Conservation (phyloP, 2,888 invertebrate genomes). For the Sminthurides aquaticus region DNA sequence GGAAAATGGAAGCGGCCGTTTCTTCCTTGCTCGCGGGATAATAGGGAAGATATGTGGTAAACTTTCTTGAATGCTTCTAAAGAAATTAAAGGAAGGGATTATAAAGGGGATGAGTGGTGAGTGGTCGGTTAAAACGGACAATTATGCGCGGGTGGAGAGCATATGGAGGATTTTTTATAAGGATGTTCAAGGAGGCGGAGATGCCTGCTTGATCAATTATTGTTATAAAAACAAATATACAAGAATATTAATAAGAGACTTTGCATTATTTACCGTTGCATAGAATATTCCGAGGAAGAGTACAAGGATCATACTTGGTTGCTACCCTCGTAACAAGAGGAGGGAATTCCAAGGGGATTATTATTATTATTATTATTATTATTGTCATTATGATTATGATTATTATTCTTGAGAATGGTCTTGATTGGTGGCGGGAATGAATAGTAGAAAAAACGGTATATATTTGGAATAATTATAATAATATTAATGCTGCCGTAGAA, state of each 20-base stretch:
- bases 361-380: not conserved
- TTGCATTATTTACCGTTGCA: not conserved
- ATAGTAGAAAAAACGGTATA: not conserved
- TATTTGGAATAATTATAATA: not conserved
- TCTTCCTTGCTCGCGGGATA: too few species aligned
- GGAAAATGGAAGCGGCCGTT: too few species aligned
- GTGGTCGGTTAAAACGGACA: too few species aligned
- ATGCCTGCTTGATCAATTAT: too few species aligned
- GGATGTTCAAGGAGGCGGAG: too few species aligned
- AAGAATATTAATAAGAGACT: not conserved
- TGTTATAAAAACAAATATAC: not conserved
- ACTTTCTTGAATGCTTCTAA: too few species aligned
- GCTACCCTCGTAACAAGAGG: not conserved
- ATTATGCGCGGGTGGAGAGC: too few species aligned
- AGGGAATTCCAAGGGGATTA: not conserved
- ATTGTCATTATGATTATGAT: not conserved
- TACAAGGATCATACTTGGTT: too few species aligned
- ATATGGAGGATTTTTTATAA: too few species aligned
- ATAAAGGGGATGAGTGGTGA: too few species aligned
- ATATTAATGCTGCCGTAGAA: not conserved
- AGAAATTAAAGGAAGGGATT: too few species aligned
- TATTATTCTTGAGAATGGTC: not conserved
- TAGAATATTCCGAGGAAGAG: not conserved
- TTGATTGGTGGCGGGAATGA: not conserved
- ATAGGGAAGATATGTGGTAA: too few species aligned